A percentile compares a stretch with the other conserved stretches of the same genome.
Evolutionary conservation across 2,797 vertebrate genomes (phyloP).

Genomic region (Neoniphon sammara): DNA sequence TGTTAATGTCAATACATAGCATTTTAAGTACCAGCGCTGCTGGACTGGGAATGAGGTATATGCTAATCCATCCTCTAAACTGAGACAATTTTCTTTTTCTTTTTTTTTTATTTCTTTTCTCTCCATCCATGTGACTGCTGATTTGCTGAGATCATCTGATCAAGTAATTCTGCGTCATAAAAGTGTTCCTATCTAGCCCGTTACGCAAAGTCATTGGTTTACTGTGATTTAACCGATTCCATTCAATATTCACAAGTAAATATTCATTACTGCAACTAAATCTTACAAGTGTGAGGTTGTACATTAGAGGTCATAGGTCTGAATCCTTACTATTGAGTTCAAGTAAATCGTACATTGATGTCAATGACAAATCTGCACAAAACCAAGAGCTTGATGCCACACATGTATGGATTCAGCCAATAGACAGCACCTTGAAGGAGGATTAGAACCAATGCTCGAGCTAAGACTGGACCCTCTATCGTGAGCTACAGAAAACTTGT

Average conservation of each 20-base stretch:
- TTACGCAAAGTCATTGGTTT: slow-evolving; percentile 54
- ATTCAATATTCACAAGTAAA: slow-evolving; percentile 42
- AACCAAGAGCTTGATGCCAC: slow-evolving; percentile 50
- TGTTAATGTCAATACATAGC: slow-evolving; percentile 81
- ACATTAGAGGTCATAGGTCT: slow-evolving; percentile 70
- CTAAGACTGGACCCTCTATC: slow-evolving; percentile 49
- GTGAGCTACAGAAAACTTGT: slow-evolving; percentile 43
- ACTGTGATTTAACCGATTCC: slow-evolving; percentile 50
- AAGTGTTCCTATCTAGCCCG: slow-evolving; percentile 40
- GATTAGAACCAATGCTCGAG: slow-evolving; percentile 57
- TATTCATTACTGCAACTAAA: slow-evolving; percentile 44
- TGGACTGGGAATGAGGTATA: slow-evolving; percentile 88
- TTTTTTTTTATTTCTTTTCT: slow-evolving; percentile 64
- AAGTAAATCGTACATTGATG: slow-evolving; percentile 66
- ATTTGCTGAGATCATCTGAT: slow-evolving; percentile 62
- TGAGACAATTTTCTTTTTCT: slow-evolving; percentile 54
- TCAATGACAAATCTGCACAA: slow-evolving; percentile 50
- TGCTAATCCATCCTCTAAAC: slow-evolving; percentile 80
- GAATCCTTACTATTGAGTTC: slow-evolving; percentile 68
- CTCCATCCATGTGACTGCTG: slow-evolving; percentile 76
- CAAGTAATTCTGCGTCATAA: slow-evolving; percentile 50
- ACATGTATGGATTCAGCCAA: slow-evolving; percentile 68
- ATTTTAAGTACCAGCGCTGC: slow-evolving; percentile 84
- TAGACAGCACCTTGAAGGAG: slow-evolving; percentile 77
- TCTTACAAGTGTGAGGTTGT: slow-evolving; percentile 59